Conservation (phyloP, 2,113 vertebrate genomes). For the Benitochromis conjunctus region DNA sequence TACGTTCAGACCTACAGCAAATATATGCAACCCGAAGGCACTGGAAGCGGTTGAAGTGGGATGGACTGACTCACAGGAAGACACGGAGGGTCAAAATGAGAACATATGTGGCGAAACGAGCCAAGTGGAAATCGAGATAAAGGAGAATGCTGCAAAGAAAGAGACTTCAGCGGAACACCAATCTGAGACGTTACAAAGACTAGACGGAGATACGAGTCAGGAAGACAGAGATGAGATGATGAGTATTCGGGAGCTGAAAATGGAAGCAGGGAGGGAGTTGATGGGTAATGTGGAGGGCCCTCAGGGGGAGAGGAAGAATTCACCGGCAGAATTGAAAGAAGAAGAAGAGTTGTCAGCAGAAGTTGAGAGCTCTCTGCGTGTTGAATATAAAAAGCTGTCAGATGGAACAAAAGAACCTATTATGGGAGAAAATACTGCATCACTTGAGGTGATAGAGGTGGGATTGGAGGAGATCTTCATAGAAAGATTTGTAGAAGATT, state of each 20-base stretch:
- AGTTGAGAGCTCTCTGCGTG: constrained; percentile 32
- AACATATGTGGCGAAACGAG: neutral
- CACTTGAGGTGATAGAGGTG: neutral
- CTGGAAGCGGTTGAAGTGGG: neutral
- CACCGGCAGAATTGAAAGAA: constrained; percentile 22
- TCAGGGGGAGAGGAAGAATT: constrained; percentile 45
- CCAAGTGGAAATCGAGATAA: neutral
- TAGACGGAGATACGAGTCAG: constrained; percentile 24
- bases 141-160: neutral
- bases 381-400: constrained; percentile 38
- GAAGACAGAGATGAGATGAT: constrained; percentile 27
- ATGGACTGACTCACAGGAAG: neutral
- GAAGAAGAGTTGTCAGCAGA: constrained; percentile 45
- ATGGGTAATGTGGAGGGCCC: constrained; percentile 31
- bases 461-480: constrained; percentile 21
- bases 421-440: neutral
- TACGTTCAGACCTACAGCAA: neutral
- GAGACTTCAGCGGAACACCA: constrained; percentile 12
- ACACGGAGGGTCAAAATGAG: constrained; percentile 10
- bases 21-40: neutral
- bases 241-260: constrained; percentile 32
- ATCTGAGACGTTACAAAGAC: constrained; percentile 29
- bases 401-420: constrained; percentile 28
- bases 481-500: constrained; percentile 47
- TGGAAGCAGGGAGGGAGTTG: constrained; percentile 25